Conservation (phyloP, 64 coral and sea anemone genomes). For the Orbicella faveolata region DNA sequence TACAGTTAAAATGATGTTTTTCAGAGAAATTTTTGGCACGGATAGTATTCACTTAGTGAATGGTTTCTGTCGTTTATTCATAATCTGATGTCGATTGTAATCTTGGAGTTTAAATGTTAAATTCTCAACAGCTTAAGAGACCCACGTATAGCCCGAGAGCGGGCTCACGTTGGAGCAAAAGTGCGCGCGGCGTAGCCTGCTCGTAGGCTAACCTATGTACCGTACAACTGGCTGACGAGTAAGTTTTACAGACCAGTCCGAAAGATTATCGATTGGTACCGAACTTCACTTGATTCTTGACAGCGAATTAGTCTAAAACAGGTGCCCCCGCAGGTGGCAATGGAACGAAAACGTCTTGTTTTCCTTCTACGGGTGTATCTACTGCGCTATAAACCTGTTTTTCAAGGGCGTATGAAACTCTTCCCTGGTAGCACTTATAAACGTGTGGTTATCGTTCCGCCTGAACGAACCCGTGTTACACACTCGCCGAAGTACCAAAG, state of each 20-base stretch:
- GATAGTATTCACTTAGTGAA: too few species aligned
- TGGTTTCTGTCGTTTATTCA: too few species aligned
- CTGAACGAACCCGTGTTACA: neutral
- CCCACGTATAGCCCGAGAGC: too few species aligned
- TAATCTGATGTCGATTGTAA: too few species aligned
- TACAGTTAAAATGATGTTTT: too few species aligned
- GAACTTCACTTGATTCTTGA: neutral
- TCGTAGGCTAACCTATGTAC: too few species aligned
- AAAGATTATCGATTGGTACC: slow-evolving; percentile 6
- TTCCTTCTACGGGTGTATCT: neutral
- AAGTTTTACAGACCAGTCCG: neutral
- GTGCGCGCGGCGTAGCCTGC: too few species aligned
- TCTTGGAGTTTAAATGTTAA: too few species aligned
- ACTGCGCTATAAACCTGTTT: slow-evolving; percentile 4
- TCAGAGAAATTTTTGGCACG: too few species aligned
- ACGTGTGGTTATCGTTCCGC: neutral
- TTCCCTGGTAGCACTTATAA: neutral
- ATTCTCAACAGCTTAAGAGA: too few species aligned
- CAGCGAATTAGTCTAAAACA: neutral
- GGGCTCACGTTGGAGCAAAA: too few species aligned
- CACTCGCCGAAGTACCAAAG: neutral
- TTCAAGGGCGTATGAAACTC: slow-evolving; percentile 15
- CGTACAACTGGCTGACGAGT: too few species aligned
- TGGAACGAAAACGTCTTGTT: neutral
- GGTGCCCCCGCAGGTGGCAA: slow-evolving; percentile 30